These are phyloP conservation scores for Sussaba pulchella DNA, from an alignment of 2,888 invertebrate genomes.

Conservation along the genomic window DNA sequence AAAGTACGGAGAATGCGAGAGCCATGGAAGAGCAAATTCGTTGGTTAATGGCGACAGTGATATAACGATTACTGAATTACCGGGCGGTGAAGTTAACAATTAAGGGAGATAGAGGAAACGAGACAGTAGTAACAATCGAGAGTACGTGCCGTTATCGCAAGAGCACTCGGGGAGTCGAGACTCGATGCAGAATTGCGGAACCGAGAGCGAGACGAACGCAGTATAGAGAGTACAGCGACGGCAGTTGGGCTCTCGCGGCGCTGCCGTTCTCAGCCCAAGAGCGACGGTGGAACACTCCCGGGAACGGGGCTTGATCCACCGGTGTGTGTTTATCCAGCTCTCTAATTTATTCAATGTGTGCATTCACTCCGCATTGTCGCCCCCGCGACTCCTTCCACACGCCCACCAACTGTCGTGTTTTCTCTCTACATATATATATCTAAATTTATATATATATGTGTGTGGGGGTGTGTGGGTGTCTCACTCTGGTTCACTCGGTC, in stretches of 20 bases:
- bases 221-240: constrained; percentile 42
- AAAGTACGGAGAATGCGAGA: not conserved
- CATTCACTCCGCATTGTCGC: constrained; percentile 77
- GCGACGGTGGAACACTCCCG: constrained; percentile 24
- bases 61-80: constrained; percentile 56
- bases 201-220: not conserved
- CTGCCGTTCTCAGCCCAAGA: constrained; percentile 59
- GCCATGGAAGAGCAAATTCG: not conserved
- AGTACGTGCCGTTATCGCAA: constrained; percentile 60
- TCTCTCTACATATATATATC: constrained; percentile 22
- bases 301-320: constrained; percentile 64
- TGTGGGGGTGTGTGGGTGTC: constrained; percentile 26
- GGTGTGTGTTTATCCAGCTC: constrained; percentile 77
- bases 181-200: constrained; percentile 51
- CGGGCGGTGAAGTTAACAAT: constrained; percentile 49
- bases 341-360: constrained; percentile 81
- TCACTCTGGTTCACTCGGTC: constrained; percentile 64
- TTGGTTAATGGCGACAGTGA: constrained; percentile 36
- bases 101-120: constrained; percentile 49
- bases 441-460: too few relatives aligned
- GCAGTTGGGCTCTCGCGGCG: constrained; percentile 43
- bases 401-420: constrained; percentile 47
- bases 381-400: constrained; percentile 53
- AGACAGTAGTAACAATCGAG: constrained; percentile 54
- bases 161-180: constrained; percentile 53